These are phyloP conservation scores for Galaxea fascicularis DNA, from an alignment of 92 coral and sea anemone species.

Conservation along the genomic window DNA sequence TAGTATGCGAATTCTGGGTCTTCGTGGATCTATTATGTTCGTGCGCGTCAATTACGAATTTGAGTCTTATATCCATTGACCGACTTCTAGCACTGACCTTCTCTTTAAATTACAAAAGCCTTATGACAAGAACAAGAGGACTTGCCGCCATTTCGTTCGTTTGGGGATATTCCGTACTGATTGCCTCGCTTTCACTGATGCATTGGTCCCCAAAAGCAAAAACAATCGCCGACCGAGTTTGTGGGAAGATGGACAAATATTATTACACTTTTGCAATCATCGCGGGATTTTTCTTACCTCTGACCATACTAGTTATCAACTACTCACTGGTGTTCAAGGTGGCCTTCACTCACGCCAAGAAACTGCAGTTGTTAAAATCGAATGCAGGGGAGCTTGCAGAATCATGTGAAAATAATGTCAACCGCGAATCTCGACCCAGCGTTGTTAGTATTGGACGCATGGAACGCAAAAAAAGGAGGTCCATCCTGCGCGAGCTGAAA, in stretches of 20 bases:
- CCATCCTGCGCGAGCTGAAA: conserved; percentile 92
- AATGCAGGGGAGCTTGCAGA: conserved; percentile 56
- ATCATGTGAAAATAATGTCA: conserved; percentile 35
- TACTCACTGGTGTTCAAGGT: conserved; percentile 93
- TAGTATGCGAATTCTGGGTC: conserved; percentile 85
- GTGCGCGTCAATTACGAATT: conserved; percentile 88
- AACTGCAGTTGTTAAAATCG: conserved; percentile 65
- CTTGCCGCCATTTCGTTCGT: conserved; percentile 74
- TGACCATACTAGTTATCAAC: conserved; percentile 80
- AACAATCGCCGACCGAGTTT: conserved; percentile 54
- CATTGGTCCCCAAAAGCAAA: conserved; percentile 79
- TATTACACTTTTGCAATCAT: conserved; percentile 82
- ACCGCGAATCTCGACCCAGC: conserved; percentile 63
- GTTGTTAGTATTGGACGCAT: conserved; percentile 76
- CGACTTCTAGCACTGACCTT: conserved; percentile 91
- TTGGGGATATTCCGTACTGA: conserved; percentile 81
- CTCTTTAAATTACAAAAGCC: conserved; percentile 86
- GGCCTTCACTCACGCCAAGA: conserved; percentile 91
- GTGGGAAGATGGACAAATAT: conserved; percentile 80
- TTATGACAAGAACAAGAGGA: conserved; percentile 82
- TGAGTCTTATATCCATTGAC: conserved; percentile 88
- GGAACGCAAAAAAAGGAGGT: conserved; percentile 78
- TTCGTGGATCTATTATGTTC: conserved; percentile 88
- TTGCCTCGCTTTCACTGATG: conserved; percentile 84
- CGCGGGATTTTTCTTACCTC: conserved; percentile 87